A percentile compares a stretch with the other conserved stretches of the same genome.
These are phyloP conservation scores for Cryptocheilus praepositus DNA, from an alignment of 2,888 invertebrate species.

Conservation along the genomic window DNA sequence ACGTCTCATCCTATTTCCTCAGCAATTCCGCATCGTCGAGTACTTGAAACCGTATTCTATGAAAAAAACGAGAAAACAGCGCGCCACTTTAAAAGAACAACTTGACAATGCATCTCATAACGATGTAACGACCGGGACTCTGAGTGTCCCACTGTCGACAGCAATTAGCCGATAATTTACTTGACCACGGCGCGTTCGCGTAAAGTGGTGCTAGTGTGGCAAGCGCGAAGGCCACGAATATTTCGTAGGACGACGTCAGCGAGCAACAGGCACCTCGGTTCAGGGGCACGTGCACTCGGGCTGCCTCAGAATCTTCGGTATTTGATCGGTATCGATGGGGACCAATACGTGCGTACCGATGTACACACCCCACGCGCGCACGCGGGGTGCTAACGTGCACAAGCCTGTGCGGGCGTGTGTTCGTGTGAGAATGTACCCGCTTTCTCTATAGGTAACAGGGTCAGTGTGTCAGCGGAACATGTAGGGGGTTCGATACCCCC, in stretches of 20 bases:
- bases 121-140: background rate
- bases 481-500: constrained; percentile 34
- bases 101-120: background rate
- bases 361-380: constrained; percentile 51
- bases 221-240: constrained; percentile 48
- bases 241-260: constrained; percentile 50
- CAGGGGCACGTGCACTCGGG: constrained; percentile 58
- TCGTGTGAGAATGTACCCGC: constrained; percentile 49
- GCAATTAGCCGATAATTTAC: too few species aligned
- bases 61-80: too few species aligned
- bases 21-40: too few species aligned
- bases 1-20: too few species aligned
- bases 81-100: too few species aligned
- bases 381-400: constrained; percentile 19
- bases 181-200: background rate
- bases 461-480: constrained; percentile 67
- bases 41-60: too few species aligned
- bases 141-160: background rate
- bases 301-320: constrained; percentile 71
- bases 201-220: background rate
- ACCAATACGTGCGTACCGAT: constrained; percentile 55
- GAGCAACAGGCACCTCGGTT: constrained; percentile 56
- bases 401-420: constrained; percentile 29
- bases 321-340: constrained; percentile 68
- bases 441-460: constrained; percentile 61